Base-by-base conservation (phyloP, 2,797 vertebrate species). In the Enteromius anoplus region DNA sequence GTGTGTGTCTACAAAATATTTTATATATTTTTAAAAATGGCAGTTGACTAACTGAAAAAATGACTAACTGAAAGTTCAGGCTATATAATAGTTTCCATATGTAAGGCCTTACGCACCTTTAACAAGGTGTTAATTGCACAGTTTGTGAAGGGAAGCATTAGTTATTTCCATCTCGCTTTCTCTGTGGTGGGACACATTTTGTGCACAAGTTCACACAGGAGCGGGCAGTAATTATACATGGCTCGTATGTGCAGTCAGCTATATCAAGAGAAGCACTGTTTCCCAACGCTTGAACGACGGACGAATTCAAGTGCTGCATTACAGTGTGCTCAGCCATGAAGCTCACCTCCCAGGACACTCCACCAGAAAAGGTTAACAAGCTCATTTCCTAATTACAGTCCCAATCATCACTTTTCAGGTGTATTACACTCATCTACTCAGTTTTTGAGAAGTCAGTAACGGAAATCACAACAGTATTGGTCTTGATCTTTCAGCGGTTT, bases 91-190 rank as follows among this genome's bases (percentile, higher is more conserved):
- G 64, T 58, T 85, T 82, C 89, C 88, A 89, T 85, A 85, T 90
- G 88, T 65, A 75, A 76, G 86, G 82, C 79, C 87, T 78, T 75
- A 65, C 68, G 64, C 23, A 76, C 88, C 73, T 88, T 90, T 90
- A 88, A 90, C 88, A 88, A 90, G 88, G 88, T 89, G 90, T 90
- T 89, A 90, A 89, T 89, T 89, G 86, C 79, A 69, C 60, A 82
- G 87, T 87, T 87, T 79, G 86, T 80, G 83, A 80, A 81, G 71
- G 85, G 82, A 84, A 86, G 80, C 84, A 81, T 86, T 83, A 37
- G 82, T 45, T 80, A 83, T 77, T 87, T 85, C 84, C 86, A 80
- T 82, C 72, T 73, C 23, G 47, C 68, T 71, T 32, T 71, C 82
- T 89, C 80, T 88, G 85, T 81, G 86, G 75, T 86, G 75, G 78